Base-by-base conservation (phyloP, 1,140 invertebrate genomes). In the Venustaconcha ellipsiformis region DNA sequence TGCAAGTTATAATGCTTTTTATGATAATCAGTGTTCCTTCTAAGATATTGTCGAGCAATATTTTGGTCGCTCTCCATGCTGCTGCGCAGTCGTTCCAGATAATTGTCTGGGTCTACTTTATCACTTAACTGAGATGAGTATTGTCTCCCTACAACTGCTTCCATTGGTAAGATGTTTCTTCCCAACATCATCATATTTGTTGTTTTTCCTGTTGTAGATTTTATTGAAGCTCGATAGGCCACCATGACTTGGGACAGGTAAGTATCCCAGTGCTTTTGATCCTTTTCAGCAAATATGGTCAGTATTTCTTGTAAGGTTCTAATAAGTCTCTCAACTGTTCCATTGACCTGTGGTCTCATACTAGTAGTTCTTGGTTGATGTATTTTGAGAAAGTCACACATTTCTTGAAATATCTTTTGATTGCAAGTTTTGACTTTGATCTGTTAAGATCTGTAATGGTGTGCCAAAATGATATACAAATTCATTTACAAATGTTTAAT, bases 291-390 rank as follows among this genome's bases (percentile, higher is more conserved):
- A 23, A 69, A 91, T 81, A 83, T 69, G 0, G 66, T 78, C 23
- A 23, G 23, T 23, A 23, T 80, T 81, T 5, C 66, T 63, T 26
- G 55, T 8, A 86, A 65, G 3, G 87, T 87, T n/a, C 82, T 65
- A 68, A 86, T 88, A 30, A 86, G 79, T 68, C 86, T 73, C 58
- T 88, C 82, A 17, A 82, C 78, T 70, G 71, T 60, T 11, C 80
- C 80, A 78, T 83, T 79, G 11, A 74, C 66, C 48, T 79, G 79
- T 8, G 80, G 82, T 20, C 67, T 59, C 23, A 23, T 23, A 23
- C 23, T 23, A 23, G 23, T 23, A 23, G 23, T 23, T 23, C 23
- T 23, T 23, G 23, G 23, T 23, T 23, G 23, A 23, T 23, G 23
- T 23, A 23, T 23, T 23, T 23, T 23, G 23, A 23, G 23, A 23